These are phyloP conservation scores for Antennarius striatus DNA, from an alignment of 2,113 vertebrate species.

Conservation along the genomic window DNA sequence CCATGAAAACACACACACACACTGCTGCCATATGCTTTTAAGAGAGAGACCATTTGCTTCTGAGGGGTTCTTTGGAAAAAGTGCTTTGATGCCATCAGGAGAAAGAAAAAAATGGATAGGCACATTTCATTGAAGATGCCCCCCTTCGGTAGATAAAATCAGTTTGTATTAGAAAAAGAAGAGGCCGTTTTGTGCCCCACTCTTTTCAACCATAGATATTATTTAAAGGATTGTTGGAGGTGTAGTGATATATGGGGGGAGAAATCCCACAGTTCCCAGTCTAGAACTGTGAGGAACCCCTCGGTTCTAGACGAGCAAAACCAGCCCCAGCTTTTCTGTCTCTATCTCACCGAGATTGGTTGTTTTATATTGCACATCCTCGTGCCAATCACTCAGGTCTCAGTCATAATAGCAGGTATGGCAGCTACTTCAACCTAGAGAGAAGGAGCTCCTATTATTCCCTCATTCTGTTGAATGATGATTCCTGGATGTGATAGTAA, in stretches of 20 bases:
- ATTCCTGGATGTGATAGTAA: conserved; percentile 56
- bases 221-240: conserved; percentile 11
- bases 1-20: background rate
- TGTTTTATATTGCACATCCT: conserved; percentile 60
- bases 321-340: background rate
- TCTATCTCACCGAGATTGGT: conserved; percentile 33
- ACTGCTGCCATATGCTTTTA: conserved; percentile 44
- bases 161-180: conserved; percentile 29
- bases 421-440: conserved; percentile 63
- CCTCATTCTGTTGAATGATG: conserved; percentile 69
- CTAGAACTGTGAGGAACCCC: background rate
- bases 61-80: conserved; percentile 34
- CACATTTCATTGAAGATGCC: conserved; percentile 38
- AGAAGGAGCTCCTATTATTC: conserved; percentile 71
- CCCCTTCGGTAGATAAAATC: conserved; percentile 40
- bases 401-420: conserved; percentile 63
- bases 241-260: background rate
- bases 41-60: conserved; percentile 50
- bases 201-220: conserved; percentile 30
- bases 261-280: conserved; percentile 35
- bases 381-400: conserved; percentile 67
- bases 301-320: conserved; percentile 4
- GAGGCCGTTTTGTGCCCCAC: background rate
- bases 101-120: conserved; percentile 7
- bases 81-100: conserved; percentile 43